Evolutionary conservation across 1,140 invertebrate species (phyloP), one percentile per base, ranked within the genome.

Genomic region (Episyrphus balteatus): DNA sequence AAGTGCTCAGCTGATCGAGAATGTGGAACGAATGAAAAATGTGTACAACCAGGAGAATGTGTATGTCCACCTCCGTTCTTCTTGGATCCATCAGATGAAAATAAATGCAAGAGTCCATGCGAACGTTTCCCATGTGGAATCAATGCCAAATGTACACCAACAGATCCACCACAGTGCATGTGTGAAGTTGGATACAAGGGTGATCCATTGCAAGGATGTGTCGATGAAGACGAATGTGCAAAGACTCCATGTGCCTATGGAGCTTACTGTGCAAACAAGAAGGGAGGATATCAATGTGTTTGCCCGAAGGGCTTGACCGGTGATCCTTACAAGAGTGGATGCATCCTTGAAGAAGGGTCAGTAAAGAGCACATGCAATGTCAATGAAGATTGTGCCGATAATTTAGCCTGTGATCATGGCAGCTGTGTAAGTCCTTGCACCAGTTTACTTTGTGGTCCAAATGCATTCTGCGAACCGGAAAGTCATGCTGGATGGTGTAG

Each of bases 131-230:
- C 83, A 2, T 96, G 92, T 60, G 90, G 92, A 14, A 81, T 89
- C n/a, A 94, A 94, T 67, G 84, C 89, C 2, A 87, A 88, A 70
- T 95, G 91, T 61, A 88, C 84, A 5, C 87, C 89, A 6, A 87
- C 81, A 46, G 88, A 92, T 72, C 88, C 88, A 15, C 89, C 89
- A 8, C 80, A 79, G 56, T 94, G 91, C 63, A 81, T 88, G 75
- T 94, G 91, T 61, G 78, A 84, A 61, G 70, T 79, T 41, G 89
- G 91, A 3, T 92, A 81, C 59, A 83, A 84, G 62, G 87, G 88
- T 15, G 84, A 91, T 69, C 84, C 89, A 0, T 77, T 85, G 37
- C 77, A 78, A 49, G 88, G 86, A 10, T 92, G 88, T 67, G 72
- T 81, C 1, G 88, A 92, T 63, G 81, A 88, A 39, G 85, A 93